These are phyloP conservation scores for Eurytemora carolleeae DNA, from an alignment of 1,140 invertebrate genomes.

Conservation along the genomic window DNA sequence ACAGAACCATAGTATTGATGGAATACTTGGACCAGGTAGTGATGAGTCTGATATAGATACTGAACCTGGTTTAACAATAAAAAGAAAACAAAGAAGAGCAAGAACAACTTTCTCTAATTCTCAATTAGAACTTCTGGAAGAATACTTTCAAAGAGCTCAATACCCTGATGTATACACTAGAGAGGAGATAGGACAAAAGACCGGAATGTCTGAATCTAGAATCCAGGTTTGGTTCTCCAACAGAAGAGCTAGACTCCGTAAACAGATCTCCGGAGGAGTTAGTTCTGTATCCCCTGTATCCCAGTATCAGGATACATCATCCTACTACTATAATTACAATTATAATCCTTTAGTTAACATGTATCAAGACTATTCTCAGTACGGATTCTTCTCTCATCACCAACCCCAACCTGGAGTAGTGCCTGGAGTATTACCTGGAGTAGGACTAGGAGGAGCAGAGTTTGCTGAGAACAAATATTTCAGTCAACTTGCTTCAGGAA, in stretches of 20 bases:
- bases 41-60: slow-evolving; percentile 40
- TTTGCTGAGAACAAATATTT: not conserved
- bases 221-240: slow-evolving; percentile 44
- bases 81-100: slow-evolving; percentile 55
- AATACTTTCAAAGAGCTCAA: slow-evolving; percentile 65
- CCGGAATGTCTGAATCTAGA: slow-evolving; percentile 44
- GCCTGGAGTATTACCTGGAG: not conserved
- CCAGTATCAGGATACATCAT: no score
- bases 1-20: slow-evolving; percentile 22
- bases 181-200: slow-evolving; percentile 66
- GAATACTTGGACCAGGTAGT: slow-evolving; percentile 22
- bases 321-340: not conserved
- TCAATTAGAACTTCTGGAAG: slow-evolving; percentile 67
- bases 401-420: not conserved
- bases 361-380: not conserved
- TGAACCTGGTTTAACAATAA: slow-evolving; percentile 54
- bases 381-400: not conserved
- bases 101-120: slow-evolving; percentile 61
- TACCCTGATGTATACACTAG: slow-evolving; percentile 79
- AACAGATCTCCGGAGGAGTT: slow-evolving; percentile 30
- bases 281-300: not conserved
- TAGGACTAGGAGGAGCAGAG: not conserved
- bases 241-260: slow-evolving; percentile 34
- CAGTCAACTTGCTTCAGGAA: not conserved
- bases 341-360: not conserved